A percentile compares a stretch with the other conserved stretches of the same genome.
Evolutionary conservation across 30 jellyfish, hydroid and myxozoan genomes (phyloP).

Genomic region (Morbakka virulenta): DNA sequence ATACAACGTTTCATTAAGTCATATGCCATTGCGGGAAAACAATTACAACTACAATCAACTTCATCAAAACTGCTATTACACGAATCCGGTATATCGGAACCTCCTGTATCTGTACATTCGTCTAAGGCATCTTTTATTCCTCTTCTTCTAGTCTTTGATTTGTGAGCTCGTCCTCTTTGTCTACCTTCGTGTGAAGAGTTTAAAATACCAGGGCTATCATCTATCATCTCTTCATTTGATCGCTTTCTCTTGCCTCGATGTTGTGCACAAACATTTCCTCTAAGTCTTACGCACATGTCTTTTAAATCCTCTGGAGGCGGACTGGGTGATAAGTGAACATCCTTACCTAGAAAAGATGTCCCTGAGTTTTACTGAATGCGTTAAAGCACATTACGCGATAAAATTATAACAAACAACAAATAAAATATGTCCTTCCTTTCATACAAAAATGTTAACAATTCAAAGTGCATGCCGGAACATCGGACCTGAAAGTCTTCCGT

Average conservation of each 20-base stretch:
- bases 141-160: neutral
- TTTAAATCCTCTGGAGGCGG: slow-evolving; percentile 34
- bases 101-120: neutral
- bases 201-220: slow-evolving; percentile 1
- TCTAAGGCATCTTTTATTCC: neutral
- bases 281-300: slow-evolving; percentile 60
- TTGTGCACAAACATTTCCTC: slow-evolving; percentile 53
- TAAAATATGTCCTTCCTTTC: too few species aligned
- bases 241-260: slow-evolving; percentile 44
- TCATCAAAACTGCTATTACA: neutral
- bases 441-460: too few species aligned
- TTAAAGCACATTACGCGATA: too few species aligned
- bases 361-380: too few species aligned
- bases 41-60: slow-evolving; percentile 42
- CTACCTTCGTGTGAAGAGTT: neutral
- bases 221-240: neutral
- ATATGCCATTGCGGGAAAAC: slow-evolving; percentile 86
- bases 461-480: too few species aligned
- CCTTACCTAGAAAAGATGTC: slow-evolving; percentile 78
- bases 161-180: neutral
- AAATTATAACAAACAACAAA: too few species aligned
- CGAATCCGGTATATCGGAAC: neutral
- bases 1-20: slow-evolving; percentile 69
- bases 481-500: too few species aligned
- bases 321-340: slow-evolving; percentile 56